Conservation (phyloP, 2,888 invertebrate genomes). For the Nemotelus pantherinus region DNA sequence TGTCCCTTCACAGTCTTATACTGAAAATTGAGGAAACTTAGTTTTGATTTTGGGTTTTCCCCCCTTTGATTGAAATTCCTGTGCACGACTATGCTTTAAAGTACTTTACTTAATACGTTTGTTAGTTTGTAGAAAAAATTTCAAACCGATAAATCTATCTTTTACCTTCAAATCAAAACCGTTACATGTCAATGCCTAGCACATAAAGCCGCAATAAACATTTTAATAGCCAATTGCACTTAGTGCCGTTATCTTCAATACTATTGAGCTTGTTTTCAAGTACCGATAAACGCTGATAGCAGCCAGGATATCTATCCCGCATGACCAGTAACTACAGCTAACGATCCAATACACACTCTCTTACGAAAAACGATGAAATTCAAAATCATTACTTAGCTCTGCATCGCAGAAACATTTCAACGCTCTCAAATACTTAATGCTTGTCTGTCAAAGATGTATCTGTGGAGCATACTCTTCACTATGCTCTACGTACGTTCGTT, state of each 20-base stretch:
- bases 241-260: constrained; percentile 14
- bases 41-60: too few relatives aligned
- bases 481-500: not conserved
- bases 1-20: too few relatives aligned
- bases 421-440: not conserved
- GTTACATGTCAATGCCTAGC: too few relatives aligned
- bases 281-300: constrained; percentile 15
- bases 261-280: constrained; percentile 6
- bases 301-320: not conserved
- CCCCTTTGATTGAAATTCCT: too few relatives aligned
- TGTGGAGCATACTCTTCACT: not conserved
- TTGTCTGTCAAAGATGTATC: not conserved
- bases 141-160: too few relatives aligned
- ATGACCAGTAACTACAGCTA: not conserved
- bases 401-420: not conserved
- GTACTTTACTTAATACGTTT: too few relatives aligned
- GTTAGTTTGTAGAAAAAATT: too few relatives aligned
- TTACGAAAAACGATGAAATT: not conserved
- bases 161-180: too few relatives aligned
- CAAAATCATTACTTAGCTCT: constrained; percentile 15
- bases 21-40: too few relatives aligned
- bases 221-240: constrained; percentile 28
- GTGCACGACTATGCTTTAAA: too few relatives aligned
- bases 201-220: not conserved
- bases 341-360: too few relatives aligned